Evolutionary conservation across 2,888 invertebrate species (phyloP).

Genomic region (Ecliptopera silaceata): DNA sequence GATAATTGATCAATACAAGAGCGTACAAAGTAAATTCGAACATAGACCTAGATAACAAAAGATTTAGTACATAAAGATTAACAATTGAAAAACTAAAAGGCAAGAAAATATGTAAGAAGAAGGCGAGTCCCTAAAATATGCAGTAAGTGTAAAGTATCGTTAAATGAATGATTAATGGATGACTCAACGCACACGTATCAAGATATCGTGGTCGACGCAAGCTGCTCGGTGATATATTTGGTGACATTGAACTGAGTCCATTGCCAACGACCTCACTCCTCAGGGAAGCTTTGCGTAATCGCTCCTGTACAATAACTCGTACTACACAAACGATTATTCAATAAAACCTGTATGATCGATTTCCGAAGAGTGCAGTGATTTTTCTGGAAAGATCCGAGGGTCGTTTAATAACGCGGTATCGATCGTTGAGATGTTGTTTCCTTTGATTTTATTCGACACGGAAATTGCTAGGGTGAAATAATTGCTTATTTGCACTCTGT

Average conservation of each 20-base stretch:
- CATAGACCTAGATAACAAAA: no score
- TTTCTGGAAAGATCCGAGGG: constrained; percentile 13
- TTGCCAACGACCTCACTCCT: constrained; percentile 82
- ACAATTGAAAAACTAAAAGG: no score
- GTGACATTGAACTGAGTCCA: constrained; percentile 83
- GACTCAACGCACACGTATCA: constrained; percentile 52
- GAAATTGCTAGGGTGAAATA: constrained; percentile 15
- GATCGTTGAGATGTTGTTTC: constrained; percentile 11
- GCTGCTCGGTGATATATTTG: constrained; percentile 78
- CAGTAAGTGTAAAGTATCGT: neutral
- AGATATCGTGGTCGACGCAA: constrained; percentile 43
- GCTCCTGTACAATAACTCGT: constrained; percentile 61
- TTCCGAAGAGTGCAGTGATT: constrained; percentile 22
- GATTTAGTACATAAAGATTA: no score
- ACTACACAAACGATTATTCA: constrained; percentile 23
- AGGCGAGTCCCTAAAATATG: no score
- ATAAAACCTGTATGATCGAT: constrained; percentile 33
- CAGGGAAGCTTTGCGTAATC: constrained; percentile 82
- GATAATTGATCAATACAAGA: no score
- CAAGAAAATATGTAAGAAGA: no score
- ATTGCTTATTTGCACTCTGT: neutral
- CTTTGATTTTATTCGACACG: constrained; percentile 17
- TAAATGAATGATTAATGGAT: neutral
- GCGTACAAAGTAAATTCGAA: no score
- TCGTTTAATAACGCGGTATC: constrained; percentile 10